phyloP scores from a whole-genome alignment of 2,113 vertebrate species.

The Emydura subglobosa region DNA sequence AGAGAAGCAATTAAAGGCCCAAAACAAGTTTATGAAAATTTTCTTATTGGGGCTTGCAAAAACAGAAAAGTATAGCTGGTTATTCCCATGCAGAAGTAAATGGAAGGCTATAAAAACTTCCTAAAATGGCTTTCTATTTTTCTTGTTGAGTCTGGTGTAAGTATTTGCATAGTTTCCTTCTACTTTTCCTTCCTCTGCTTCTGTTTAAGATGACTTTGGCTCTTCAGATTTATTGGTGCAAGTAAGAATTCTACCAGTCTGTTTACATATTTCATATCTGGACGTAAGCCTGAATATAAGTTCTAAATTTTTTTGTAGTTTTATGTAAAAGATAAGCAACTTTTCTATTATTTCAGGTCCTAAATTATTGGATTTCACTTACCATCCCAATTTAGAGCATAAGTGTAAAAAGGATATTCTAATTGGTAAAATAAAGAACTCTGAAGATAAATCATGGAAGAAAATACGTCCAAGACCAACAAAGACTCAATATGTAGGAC shows the following conservation, averaged over 20 bases:
- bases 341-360: conserved; percentile 82
- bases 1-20: background rate
- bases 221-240: conserved; percentile 36
- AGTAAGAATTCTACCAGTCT: background rate
- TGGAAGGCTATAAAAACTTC: background rate
- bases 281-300: background rate
- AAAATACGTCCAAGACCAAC: conserved; percentile 95
- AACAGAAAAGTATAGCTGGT: background rate
- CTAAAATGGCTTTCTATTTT: background rate
- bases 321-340: background rate
- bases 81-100: background rate
- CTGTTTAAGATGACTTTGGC: background rate
- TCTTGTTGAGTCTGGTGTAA: conserved; percentile 3
- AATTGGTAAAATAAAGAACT: conserved; percentile 90
- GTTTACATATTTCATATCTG: background rate
- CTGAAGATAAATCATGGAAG: conserved; percentile 90
- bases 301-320: background rate
- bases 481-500: conserved; percentile 96
- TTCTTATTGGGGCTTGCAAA: background rate
- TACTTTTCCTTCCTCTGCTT: background rate
- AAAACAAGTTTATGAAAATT: background rate
- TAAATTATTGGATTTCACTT: conserved; percentile 89
- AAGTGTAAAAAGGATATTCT: conserved; percentile 98
- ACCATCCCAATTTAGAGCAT: conserved; percentile 87
- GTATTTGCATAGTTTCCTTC: background rate